Percentiles rank a stretch among this genome's conserved stretches.
Evolutionary conservation across 2,888 invertebrate genomes (phyloP).

Genomic region (Drosophila affinis): DNA sequence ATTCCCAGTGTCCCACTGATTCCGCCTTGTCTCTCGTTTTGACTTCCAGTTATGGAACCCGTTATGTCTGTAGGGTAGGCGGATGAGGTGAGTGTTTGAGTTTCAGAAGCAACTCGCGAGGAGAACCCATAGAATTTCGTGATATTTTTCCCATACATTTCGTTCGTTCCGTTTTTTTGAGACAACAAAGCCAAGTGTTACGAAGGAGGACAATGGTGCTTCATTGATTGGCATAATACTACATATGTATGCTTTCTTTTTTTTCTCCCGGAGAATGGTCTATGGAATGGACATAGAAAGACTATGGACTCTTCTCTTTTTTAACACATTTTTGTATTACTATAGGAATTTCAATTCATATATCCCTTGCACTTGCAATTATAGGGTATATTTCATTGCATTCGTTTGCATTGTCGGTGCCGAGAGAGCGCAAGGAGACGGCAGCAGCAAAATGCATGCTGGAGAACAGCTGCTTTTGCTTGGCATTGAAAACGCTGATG

Average conservation of each 20-base stretch:
- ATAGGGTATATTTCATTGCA: neutral
- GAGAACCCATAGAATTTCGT: neutral
- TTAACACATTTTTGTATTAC: too few species aligned
- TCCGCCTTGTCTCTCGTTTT: neutral
- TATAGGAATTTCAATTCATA: too few species aligned
- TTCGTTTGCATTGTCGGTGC: neutral
- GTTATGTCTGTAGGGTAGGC: constrained; percentile 10
- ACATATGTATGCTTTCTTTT: too few species aligned
- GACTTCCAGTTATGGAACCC: neutral
- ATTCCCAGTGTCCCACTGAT: neutral
- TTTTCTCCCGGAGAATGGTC: too few species aligned
- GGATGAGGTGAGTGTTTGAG: neutral
- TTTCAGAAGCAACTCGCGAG: neutral
- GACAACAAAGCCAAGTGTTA: neutral
- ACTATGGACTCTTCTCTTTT: too few species aligned
- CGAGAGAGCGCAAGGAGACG: neutral
- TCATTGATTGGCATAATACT: neutral
- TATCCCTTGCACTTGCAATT: too few species aligned
- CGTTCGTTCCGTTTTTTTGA: too few species aligned
- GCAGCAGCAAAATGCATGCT: constrained; percentile 27
- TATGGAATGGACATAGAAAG: too few species aligned
- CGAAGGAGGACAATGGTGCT: neutral
- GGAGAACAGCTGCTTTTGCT: constrained; percentile 72
- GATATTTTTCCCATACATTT: neutral
- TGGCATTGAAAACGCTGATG: constrained; percentile 69